Evolutionary conservation across 64 coral and sea anemone genomes (phyloP).

Genomic region (Hydrozoanthus tunicans): DNA sequence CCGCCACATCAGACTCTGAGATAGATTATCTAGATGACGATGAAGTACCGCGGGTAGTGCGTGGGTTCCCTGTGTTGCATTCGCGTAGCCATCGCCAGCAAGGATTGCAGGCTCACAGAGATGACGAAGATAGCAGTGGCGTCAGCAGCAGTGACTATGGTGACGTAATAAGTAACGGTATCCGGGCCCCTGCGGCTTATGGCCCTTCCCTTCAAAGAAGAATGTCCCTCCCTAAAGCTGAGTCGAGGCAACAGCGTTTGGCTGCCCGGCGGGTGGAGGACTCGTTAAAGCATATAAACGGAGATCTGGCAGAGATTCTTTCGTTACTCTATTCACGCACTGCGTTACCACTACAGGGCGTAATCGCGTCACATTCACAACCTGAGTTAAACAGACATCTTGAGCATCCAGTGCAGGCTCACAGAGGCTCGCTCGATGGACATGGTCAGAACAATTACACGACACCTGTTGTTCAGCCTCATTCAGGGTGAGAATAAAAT

Average conservation of each 20-base stretch:
- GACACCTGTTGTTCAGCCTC: slow-evolving; percentile 9
- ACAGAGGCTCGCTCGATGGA: slow-evolving; percentile 2
- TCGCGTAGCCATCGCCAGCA: slow-evolving; percentile 62
- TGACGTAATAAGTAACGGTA: slow-evolving; percentile 60
- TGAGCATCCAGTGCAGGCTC: neutral
- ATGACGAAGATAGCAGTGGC: slow-evolving; percentile 90
- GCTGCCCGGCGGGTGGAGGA: slow-evolving; percentile 65
- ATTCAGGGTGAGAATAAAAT: slow-evolving; percentile 11
- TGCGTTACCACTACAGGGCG: neutral
- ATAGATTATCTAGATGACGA: slow-evolving; percentile 31
- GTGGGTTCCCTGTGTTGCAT: neutral
- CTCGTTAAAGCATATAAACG: slow-evolving; percentile 78
- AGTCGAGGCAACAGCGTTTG: slow-evolving; percentile 12
- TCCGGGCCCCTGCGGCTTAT: slow-evolving; percentile 39
- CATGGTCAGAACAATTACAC: slow-evolving; percentile 19
- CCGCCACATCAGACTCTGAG: slow-evolving; percentile 80
- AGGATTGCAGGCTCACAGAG: slow-evolving; percentile 54
- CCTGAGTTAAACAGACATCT: slow-evolving; percentile 1
- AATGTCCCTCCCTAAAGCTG: neutral
- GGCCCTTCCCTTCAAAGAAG: neutral
- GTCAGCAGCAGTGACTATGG: slow-evolving; percentile 93
- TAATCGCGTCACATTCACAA: neutral
- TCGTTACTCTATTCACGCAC: slow-evolving; percentile 66
- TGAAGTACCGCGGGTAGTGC: slow-evolving; percentile 6
- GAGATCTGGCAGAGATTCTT: slow-evolving; percentile 77